These are phyloP conservation scores for Drosophila bipectinata DNA, from an alignment of 1,140 invertebrate genomes.

Conservation along the genomic window DNA sequence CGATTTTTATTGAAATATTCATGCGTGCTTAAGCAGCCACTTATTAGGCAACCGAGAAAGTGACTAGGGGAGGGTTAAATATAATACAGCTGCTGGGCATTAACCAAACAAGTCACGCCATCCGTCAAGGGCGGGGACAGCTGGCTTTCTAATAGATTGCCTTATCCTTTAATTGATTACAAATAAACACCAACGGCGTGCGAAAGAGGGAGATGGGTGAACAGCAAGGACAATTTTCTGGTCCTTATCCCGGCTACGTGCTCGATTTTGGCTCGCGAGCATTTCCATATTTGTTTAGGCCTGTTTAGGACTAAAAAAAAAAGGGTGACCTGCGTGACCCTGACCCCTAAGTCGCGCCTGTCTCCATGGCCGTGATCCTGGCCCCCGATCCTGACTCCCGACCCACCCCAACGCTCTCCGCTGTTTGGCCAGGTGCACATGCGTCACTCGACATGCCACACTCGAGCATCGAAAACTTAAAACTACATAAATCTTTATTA, in stretches of 20 bases:
- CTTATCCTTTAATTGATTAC: slow-evolving; percentile 76
- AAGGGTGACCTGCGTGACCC: slow-evolving; percentile 63
- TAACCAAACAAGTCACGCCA: slow-evolving; percentile 46
- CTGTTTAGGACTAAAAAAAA: slow-evolving; percentile 13
- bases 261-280: slow-evolving; percentile 44
- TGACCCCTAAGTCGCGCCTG: slow-evolving; percentile 36
- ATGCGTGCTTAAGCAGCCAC: slow-evolving; percentile 20
- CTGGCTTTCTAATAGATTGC: slow-evolving; percentile 65
- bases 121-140: slow-evolving; percentile 37
- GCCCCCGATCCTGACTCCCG: slow-evolving; percentile 6
- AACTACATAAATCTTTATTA: slow-evolving; percentile 71
- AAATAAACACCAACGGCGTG: slow-evolving; percentile 58
- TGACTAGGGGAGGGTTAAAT: neutral
- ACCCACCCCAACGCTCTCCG: slow-evolving; percentile 50
- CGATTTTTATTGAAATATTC: slow-evolving; percentile 24
- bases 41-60: slow-evolving; percentile 7
- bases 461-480: slow-evolving; percentile 24
- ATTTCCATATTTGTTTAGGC: slow-evolving; percentile 71
- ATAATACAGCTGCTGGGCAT: slow-evolving; percentile 47
- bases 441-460: slow-evolving; percentile 8
- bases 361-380: neutral
- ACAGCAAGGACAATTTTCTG: slow-evolving; percentile 26
- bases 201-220: neutral
- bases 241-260: slow-evolving; percentile 38
- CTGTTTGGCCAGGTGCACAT: slow-evolving; percentile 69